Evolutionary conservation across 92 coral and sea anemone genomes (phyloP), one percentile per base, ranked within the genome.

Genomic region (Actinernus sp.): DNA sequence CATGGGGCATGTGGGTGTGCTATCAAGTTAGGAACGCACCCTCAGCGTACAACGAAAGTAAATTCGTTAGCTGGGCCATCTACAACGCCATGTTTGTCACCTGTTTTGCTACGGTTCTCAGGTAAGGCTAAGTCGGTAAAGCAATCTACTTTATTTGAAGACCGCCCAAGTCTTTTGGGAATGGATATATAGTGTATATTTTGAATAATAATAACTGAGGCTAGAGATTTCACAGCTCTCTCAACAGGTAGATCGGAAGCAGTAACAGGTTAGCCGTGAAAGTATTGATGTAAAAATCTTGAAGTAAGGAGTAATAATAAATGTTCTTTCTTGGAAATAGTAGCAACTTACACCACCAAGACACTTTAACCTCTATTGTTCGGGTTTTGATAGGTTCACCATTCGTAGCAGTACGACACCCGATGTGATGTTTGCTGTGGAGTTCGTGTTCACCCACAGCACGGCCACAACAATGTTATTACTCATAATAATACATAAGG

Each of bases 1-100:
- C 81, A 32, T 93, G 98, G 98, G 96, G 96, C 2, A 91, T 93
- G 85, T 89, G 83, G 79, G 78, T 93, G 39, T 89, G 96, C 59
- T 78, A 71, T 20, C 91, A 78, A 49, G 82, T 83, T 29, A 68
- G 98, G 16, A 89, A 82, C 30, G 96, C 96, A 0, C 98, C 96
- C 1, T 83, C 96, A 14, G 93, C 96, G 16, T 93, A 77, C 75
- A 85, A 89, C 82, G 98, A 93, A 76, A 89, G 98, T 39, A 91
- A 87, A 11, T 85, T 66, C 73, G 88, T 89, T 68, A 87, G 93
- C 54, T 93, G 98, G 98, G 88, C 92, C 37, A 89, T 93, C 55
- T 93, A 93, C 70, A 93, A 85, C 76, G 77, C 90, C 51, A 84
- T 93, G 79, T 85, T 93, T 46, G 86, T 78, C 85, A 89, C 89